Evolutionary conservation across 1,140 invertebrate species (phyloP).

Genomic region (Trachelipus rathkii): DNA sequence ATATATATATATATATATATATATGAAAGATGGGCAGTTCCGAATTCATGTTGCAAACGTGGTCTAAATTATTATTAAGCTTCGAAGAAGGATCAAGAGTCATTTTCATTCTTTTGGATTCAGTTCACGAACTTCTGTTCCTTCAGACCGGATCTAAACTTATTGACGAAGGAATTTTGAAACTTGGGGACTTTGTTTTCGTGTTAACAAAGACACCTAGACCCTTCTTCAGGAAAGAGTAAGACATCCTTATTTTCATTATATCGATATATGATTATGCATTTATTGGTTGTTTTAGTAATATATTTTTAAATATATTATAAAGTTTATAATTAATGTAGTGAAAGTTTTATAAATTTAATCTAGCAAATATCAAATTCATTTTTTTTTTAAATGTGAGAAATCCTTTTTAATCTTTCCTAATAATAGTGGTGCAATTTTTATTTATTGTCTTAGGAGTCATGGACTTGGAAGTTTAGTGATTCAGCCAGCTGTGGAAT

Average conservation of each 20-base stretch:
- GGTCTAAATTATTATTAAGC: constrained; percentile 33
- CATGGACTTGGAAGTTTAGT: constrained; percentile 46
- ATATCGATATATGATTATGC: too few species aligned
- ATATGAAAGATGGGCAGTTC: too few species aligned
- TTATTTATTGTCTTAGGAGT: too few species aligned
- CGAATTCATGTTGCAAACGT: constrained; percentile 40
- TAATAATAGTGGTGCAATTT: too few species aligned
- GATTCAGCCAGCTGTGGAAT: constrained; percentile 39
- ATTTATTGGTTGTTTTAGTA: too few species aligned
- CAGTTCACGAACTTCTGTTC: constrained; percentile 38
- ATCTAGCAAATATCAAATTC: too few species aligned
- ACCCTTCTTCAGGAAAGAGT: constrained; percentile 44
- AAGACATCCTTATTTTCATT: constrained; percentile 23
- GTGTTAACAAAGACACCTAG: constrained; percentile 40
- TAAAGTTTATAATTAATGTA: too few species aligned
- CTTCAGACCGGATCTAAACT: constrained; percentile 41
- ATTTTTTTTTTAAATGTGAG: too few species aligned
- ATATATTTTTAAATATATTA: too few species aligned
- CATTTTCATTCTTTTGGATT: constrained; percentile 45
- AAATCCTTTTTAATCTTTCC: too few species aligned
- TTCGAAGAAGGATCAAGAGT: constrained; percentile 38
- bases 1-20: too few species aligned
- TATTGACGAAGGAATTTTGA: constrained; percentile 35
- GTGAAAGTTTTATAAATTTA: too few species aligned
- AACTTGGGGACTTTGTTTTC: constrained; percentile 45